phyloP scores from a whole-genome alignment of 2,888 invertebrate species.

The Sarcophaga caerulescens region DNA sequence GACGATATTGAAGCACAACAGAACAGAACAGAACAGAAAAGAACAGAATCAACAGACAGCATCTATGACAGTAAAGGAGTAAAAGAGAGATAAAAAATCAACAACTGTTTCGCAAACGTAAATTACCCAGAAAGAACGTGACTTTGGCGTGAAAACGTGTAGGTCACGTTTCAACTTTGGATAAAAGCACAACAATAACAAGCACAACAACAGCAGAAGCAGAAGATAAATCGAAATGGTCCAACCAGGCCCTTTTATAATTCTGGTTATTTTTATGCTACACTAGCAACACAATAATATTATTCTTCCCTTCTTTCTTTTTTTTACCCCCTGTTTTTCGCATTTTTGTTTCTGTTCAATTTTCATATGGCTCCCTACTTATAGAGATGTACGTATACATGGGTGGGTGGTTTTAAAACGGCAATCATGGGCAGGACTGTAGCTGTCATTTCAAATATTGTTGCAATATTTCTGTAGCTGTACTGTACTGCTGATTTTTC shows the following conservation, averaged over 20 bases:
- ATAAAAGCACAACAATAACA: slow-evolving; percentile 28
- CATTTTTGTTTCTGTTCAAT: neutral
- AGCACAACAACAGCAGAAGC: neutral
- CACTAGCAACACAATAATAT: neutral
- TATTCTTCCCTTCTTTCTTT: neutral
- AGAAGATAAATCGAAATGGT: slow-evolving; percentile 15
- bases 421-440: slow-evolving; percentile 10
- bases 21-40: neutral
- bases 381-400: neutral
- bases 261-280: slow-evolving; percentile 12
- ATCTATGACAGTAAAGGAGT: neutral
- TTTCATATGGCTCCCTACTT: neutral
- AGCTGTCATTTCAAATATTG: slow-evolving; percentile 30
- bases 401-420: slow-evolving; percentile 26
- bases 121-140: slow-evolving; percentile 81
- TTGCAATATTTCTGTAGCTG: slow-evolving; percentile 19
- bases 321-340: neutral
- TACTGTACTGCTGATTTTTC: neutral
- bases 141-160: slow-evolving; percentile 72
- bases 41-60: neutral
- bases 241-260: slow-evolving; percentile 24
- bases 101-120: slow-evolving; percentile 73
- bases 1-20: neutral
- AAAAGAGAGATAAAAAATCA: slow-evolving; percentile 48
- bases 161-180: slow-evolving; percentile 62